Evolutionary conservation across 2,797 vertebrate species (phyloP), one percentile per base, ranked within the genome.

Genomic region (Xyrichtys novacula): DNA sequence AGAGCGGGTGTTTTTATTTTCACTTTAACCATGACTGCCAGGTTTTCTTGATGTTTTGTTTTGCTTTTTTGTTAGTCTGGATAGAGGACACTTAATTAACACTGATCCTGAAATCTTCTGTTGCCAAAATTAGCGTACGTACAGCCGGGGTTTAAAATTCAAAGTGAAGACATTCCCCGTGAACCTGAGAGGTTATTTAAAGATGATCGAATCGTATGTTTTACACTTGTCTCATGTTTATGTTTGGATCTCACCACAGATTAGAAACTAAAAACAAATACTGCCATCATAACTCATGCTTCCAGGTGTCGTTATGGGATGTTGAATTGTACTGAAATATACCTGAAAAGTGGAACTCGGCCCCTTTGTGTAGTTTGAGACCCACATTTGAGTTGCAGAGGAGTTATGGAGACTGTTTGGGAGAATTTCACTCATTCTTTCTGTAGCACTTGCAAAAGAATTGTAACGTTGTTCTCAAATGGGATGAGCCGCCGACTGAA

Each of bases 11-110:
- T 85, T 63, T 50, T 48, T 63, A 58, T 58, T 59, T 75, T 56
- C 34, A 65, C 65, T 81, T 84, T 89, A 89, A 85, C 85, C 81
- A 78, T 62, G 70, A 92, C 91, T 93, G 92, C 91, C 92, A 90
- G 78, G 75, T 84, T 86, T 88, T 80, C 71, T 83, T 84, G 58
- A 80, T 87, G 83, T 84, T 86, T 81, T 80, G 73, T 85, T 85
- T 85, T 85, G 62, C 60, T 87, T 83, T n/a, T 76, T 79, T 78
- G 61, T 83, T 77, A 73, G 49, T 46, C 66, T 87, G 75, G 75
- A 71, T 87, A 81, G 74, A 83, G 62, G 38, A 79, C 71, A 67
- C 71, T 76, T 71, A 59, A 87, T 88, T 86, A 80, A 85, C 74
- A 59, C 74, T 83, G 81, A 85, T 83, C 84, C 74, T 70, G 86